Conservation (phyloP, 37 sponge, comb jelly and placozoan genomes). For the Hexactinellida sp. region DNA sequence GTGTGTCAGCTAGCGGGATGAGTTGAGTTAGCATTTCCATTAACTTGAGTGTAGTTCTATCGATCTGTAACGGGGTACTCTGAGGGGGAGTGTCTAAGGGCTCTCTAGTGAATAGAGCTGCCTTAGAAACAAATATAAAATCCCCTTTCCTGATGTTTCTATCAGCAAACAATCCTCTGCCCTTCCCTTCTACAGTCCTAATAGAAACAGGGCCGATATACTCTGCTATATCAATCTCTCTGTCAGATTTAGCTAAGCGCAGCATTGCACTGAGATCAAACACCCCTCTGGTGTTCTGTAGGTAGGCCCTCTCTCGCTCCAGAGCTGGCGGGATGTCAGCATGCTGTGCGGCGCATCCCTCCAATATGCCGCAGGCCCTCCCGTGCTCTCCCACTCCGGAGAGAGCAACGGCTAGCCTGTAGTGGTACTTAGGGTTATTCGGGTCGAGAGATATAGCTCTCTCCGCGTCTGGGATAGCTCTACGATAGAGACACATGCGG, state of each 20-base stretch:
- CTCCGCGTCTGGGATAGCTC: constrained; percentile 44
- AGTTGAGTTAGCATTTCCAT: background rate
- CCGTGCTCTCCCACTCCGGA: constrained; percentile 37
- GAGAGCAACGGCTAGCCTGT: constrained; percentile 54
- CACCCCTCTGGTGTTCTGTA: background rate
- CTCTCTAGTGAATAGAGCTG: background rate
- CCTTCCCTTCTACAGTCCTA: background rate
- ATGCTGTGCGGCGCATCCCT: constrained; percentile 14
- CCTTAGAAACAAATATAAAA: background rate
- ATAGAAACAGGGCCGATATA: background rate
- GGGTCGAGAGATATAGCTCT: constrained; percentile 39
- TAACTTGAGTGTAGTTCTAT: background rate
- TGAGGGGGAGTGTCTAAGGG: background rate
- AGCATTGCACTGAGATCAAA: background rate
- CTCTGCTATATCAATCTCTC: background rate
- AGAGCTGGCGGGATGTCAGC: background rate
- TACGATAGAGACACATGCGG: constrained; percentile 26
- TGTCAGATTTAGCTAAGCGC: background rate
- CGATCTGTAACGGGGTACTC: background rate
- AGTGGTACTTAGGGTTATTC: constrained; percentile 56
- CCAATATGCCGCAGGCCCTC: constrained; percentile 45
- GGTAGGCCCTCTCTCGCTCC: background rate
- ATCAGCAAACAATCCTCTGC: background rate
- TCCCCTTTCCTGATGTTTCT: background rate
- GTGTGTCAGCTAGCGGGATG: background rate